These are phyloP conservation scores for Lophura nycthemera DNA, from an alignment of 2,113 vertebrate genomes.

Conservation along the genomic window DNA sequence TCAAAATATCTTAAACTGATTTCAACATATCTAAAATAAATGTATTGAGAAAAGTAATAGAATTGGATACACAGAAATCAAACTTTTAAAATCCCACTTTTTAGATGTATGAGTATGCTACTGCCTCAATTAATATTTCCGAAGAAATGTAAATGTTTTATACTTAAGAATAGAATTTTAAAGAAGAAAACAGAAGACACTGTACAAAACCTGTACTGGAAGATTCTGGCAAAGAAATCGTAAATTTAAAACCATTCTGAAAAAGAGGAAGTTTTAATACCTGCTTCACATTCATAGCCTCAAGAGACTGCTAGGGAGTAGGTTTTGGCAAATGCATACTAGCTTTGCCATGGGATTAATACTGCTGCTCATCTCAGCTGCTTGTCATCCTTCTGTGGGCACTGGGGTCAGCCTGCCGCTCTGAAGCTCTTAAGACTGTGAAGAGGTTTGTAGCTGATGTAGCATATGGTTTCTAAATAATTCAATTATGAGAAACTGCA, in stretches of 20 bases:
- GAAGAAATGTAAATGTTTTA: not conserved
- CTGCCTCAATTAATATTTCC: not conserved
- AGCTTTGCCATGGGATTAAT: not conserved
- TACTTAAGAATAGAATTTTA: not conserved
- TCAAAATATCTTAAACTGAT: not conserved
- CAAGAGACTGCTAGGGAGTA: not conserved
- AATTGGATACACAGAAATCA: not conserved
- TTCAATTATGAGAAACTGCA: not conserved
- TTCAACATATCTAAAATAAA: not conserved
- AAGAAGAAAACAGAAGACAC: not conserved
- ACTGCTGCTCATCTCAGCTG: not conserved
- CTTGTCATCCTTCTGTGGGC: not conserved
- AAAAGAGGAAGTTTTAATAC: not conserved
- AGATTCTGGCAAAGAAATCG: not conserved
- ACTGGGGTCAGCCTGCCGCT: not conserved
- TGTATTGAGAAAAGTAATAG: not conserved
- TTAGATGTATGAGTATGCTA: not conserved
- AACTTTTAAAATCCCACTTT: not conserved
- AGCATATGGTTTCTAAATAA: not conserved
- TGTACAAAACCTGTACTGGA: not conserved
- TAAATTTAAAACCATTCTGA: not conserved
- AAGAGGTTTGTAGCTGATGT: not conserved
- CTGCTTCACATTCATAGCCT: not conserved
- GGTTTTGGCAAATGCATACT: not conserved
- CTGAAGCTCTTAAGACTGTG: not conserved